Percentiles rank a stretch among this genome's conserved stretches.
phyloP scores from a whole-genome alignment of 2,888 invertebrate species.

The Hyposoter didymator region DNA sequence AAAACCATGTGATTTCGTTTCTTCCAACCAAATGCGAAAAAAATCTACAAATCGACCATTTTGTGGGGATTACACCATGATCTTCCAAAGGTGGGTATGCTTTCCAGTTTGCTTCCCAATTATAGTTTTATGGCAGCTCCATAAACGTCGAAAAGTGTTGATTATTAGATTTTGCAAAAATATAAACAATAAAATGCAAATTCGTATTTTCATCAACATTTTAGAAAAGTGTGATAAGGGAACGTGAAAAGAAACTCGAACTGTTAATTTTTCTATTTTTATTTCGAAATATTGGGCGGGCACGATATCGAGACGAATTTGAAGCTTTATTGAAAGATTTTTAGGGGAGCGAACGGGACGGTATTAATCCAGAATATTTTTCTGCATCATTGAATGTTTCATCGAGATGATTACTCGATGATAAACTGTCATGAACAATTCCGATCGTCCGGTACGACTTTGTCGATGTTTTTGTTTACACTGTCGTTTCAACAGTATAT shows the following conservation, averaged over 20 bases:
- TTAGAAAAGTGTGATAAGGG: too few species aligned
- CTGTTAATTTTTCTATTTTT: too few species aligned
- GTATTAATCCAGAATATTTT: not conserved
- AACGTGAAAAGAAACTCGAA: too few species aligned
- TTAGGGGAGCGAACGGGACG: not conserved
- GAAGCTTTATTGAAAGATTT: not conserved
- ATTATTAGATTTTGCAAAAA: too few species aligned
- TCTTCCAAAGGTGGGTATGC: not conserved
- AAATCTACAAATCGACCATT: not conserved
- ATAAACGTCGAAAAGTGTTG: too few species aligned
- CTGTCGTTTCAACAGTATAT: not conserved
- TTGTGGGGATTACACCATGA: not conserved
- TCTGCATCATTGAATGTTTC: not conserved
- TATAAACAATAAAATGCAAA: too few species aligned
- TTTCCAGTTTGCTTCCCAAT: not conserved
- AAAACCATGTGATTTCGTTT: not conserved
- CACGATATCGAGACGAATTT: too few species aligned
- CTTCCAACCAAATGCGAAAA: not conserved
- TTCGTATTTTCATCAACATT: too few species aligned
- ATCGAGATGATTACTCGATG: not conserved
- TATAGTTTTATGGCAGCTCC: not conserved
- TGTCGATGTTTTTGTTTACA: not conserved
- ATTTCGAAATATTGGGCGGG: not conserved
- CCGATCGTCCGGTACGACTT: not conserved
- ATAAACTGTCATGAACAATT: not conserved